phyloP scores from a whole-genome alignment of 2,797 vertebrate genomes.

The Brachyalestes nurse region DNA sequence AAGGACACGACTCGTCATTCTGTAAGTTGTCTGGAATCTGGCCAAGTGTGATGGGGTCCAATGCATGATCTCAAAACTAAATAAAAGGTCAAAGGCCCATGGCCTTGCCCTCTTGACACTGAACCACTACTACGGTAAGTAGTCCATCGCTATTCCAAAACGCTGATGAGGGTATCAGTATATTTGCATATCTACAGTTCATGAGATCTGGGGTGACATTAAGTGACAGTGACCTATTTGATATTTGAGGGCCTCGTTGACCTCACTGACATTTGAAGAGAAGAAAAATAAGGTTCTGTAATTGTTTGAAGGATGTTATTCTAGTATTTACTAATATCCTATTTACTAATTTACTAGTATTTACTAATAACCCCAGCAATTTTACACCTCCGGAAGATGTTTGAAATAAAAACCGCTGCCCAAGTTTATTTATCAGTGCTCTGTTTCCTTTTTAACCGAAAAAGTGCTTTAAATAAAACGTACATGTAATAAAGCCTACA shows the following conservation, averaged over 20 bases:
- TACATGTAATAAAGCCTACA: too few relatives aligned
- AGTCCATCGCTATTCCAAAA: not conserved
- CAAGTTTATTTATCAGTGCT: too few relatives aligned
- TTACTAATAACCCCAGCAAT: too few relatives aligned
- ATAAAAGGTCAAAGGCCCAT: slow-evolving; percentile 34
- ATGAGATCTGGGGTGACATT: not conserved
- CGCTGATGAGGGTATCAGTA: not conserved
- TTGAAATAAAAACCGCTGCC: too few relatives aligned
- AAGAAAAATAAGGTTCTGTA: too few relatives aligned
- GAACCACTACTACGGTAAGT: not conserved
- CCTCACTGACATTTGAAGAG: too few relatives aligned
- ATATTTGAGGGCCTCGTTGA: slow-evolving; percentile 10
- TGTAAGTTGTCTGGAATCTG: slow-evolving; percentile 7
- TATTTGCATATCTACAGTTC: slow-evolving; percentile 15
- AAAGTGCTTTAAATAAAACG: too few relatives aligned
- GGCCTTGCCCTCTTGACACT: not conserved
- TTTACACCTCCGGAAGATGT: too few relatives aligned
- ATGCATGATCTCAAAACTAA: not conserved
- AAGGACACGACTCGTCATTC: not conserved
- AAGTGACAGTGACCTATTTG: not conserved
- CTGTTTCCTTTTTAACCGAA: too few relatives aligned
- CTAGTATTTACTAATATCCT: too few relatives aligned
- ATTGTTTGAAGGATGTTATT: too few relatives aligned
- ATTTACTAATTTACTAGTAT: too few relatives aligned
- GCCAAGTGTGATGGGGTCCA: slow-evolving; percentile 6